Conservation (phyloP, 2,113 vertebrate genomes). For the Mola mola region DNA sequence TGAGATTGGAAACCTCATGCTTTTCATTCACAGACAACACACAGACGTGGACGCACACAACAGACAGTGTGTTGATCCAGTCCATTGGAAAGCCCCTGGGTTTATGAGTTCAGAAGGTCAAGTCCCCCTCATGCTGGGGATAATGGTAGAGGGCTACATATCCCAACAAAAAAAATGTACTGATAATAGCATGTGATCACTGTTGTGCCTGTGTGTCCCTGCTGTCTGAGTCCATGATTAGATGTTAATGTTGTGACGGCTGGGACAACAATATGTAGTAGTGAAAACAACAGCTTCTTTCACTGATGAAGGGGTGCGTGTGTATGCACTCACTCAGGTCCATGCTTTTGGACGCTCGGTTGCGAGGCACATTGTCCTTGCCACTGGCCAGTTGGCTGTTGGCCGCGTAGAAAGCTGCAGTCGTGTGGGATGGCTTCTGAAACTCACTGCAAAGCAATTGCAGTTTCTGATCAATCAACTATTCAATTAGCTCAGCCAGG, state of each 20-base stretch:
- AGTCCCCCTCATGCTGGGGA: slow-evolving; percentile 49
- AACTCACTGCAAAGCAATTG: slow-evolving; percentile 31
- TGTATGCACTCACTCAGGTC: slow-evolving; percentile 87
- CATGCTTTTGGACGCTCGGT: slow-evolving; percentile 93
- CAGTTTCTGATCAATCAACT: too few species aligned
- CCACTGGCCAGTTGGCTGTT: neutral
- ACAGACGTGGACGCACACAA: slow-evolving; percentile 16
- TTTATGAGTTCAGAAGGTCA: slow-evolving; percentile 66
- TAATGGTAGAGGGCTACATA: slow-evolving; percentile 50
- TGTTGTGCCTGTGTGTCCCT: slow-evolving; percentile 7
- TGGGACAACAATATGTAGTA: slow-evolving; percentile 13
- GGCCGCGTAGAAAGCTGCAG: slow-evolving; percentile 65
- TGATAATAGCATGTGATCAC: slow-evolving; percentile 60
- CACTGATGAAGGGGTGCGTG: slow-evolving; percentile 1
- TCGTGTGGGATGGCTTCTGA: neutral
- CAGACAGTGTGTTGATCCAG: slow-evolving; percentile 31
- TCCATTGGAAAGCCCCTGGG: slow-evolving; percentile 56
- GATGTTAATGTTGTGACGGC: slow-evolving; percentile 7
- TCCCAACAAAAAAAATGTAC: slow-evolving; percentile 65
- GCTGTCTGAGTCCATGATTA: slow-evolving; percentile 15
- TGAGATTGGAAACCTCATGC: slow-evolving; percentile 49
- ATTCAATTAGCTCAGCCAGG: too few species aligned
- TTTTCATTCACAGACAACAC: slow-evolving; percentile 31
- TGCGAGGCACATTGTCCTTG: slow-evolving; percentile 73
- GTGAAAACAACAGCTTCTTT: slow-evolving; percentile 10